Evolutionary conservation across 2,797 vertebrate species (phyloP).

Genomic region (Syngnathus rostellatus): DNA sequence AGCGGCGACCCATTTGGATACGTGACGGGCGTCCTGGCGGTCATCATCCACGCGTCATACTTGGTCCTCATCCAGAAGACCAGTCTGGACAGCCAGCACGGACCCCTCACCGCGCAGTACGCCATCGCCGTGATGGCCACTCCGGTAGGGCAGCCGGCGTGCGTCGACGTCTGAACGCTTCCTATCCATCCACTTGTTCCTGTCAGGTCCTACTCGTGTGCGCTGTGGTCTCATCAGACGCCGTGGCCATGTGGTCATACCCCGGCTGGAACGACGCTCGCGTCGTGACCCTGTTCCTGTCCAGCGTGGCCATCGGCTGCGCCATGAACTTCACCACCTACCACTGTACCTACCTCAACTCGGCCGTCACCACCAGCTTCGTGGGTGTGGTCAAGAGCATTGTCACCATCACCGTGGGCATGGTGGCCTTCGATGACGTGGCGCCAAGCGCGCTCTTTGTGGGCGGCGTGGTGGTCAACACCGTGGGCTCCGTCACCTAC

Average conservation of each 20-base stretch:
- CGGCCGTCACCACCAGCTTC: constrained; percentile 97
- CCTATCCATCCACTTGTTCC: too few species aligned
- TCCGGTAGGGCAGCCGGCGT: constrained; percentile 41
- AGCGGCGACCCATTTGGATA: constrained; percentile 90
- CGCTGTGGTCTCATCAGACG: constrained; percentile 85
- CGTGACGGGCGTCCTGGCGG: constrained; percentile 85
- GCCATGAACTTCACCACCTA: constrained; percentile 99
- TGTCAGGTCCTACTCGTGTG: constrained; percentile 74
- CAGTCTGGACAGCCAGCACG: constrained; percentile 80
- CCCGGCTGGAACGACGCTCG: constrained; percentile 83
- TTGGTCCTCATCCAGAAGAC: constrained; percentile 96
- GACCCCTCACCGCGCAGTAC: constrained; percentile 92
- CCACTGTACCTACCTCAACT: constrained; percentile 98
- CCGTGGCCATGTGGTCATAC: constrained; percentile 85
- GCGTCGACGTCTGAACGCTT: background rate
- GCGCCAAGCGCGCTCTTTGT: constrained; percentile 87
- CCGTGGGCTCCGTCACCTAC: constrained; percentile 88
- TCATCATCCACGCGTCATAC: constrained; percentile 90
- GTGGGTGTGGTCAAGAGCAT: constrained; percentile 98
- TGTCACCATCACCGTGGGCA: constrained; percentile 93
- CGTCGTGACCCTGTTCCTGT: constrained; percentile 79
- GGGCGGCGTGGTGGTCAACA: constrained; percentile 92
- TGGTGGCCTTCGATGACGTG: constrained; percentile 91
- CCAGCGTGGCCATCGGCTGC: constrained; percentile 85
- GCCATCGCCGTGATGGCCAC: constrained; percentile 85